Base-by-base conservation (phyloP, 2,797 vertebrate species). In the Ara ararauna region DNA sequence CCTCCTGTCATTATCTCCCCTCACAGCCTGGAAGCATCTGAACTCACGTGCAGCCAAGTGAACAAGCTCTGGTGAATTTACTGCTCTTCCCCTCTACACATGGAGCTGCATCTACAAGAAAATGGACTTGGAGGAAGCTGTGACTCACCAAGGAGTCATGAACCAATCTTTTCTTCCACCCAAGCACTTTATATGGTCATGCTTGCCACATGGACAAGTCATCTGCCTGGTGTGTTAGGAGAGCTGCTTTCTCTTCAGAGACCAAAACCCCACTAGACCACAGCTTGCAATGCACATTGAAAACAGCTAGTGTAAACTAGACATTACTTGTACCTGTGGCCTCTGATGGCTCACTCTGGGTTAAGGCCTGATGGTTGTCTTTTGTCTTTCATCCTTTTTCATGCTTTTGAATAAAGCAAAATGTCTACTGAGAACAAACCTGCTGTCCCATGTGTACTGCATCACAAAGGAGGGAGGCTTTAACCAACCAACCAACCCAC, bases 131-230 rank as follows among this genome's bases (percentile, higher is more conserved):
- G 54, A 70, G 80, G 76, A 90, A 93, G 47, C 11, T 8, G 5
- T 95, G 95, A 96, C 86, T 96, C 96, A 96, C 36, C 2, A 9
- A 2, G 5, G 7, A 96, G 74, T 73, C 86, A 94, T 3, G 7
- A 44, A 85, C 20, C 1, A 87, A 71, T 17, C 1, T 7, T 10
- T 32, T 62, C 61, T 91, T 90, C 78, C 78, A 77, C 44, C 74
- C 40, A 20, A 60, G 44, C 40, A 26, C 53, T 85, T 73, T 61
- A 84, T 90, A 77, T 68, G 84, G 93, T 81, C 90, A 90, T 6
- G 32, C 17, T 34, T 1, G 1, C 22, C 17, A 26, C 8, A 13
- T 27, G 14, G 64, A 67, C 3, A 10, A 79, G 8, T 5, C 1
- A 0, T 47, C 48, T 32, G 53, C 1, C 24, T 20, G 1, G 5